Evolutionary conservation across 2,888 invertebrate species (phyloP), one percentile per base, ranked within the genome.

Genomic region (Acleris cristana): DNA sequence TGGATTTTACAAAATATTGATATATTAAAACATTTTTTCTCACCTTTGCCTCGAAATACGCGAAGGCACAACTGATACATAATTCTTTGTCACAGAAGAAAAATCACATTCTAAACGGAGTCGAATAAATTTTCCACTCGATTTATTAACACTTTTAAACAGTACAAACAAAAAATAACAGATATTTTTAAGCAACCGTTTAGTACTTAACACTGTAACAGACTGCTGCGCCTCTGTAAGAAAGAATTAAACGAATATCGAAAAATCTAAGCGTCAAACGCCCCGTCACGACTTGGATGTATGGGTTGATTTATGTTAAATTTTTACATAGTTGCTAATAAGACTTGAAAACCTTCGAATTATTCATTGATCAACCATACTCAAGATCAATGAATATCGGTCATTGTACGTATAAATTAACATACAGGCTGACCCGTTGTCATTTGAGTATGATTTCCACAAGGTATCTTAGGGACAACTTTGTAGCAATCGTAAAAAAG

Each of bases 261-360:
- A 52, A 58, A 75, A 78, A 75, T 74, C 70, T 71, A 81, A 67
- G 85, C 85, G 90, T 79, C 76, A 90, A 91, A 85, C 82, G 75
- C 72, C 70, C 75, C 59, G 79, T 88, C 91, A 90, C 91, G 90
- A 87, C 72, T 70, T 71, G 48, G 75, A 75, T 53, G 34, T 58
- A 52, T 21, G 34, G 44, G 45, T 56, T 61, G 54, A 66, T 66
- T 52, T 55, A 30, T 44, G 66, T 62, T 53, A 52, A 62, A 66
- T 57, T 62, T 56, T 21, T 57, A 61, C 23, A 34, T 62, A 56
- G 56, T 62, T 62, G 61, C 51, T 66, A 62, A 62, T 53, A 53
- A 30, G 19, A 55, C 26, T 45, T 26, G 30, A 48, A 48, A 18
- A 51, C 51, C 61, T 61, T 49, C 54, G 40, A 45, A 44, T 21